Conservation (phyloP, 1,140 invertebrate species). For the Drosophila nigrodunni region DNA sequence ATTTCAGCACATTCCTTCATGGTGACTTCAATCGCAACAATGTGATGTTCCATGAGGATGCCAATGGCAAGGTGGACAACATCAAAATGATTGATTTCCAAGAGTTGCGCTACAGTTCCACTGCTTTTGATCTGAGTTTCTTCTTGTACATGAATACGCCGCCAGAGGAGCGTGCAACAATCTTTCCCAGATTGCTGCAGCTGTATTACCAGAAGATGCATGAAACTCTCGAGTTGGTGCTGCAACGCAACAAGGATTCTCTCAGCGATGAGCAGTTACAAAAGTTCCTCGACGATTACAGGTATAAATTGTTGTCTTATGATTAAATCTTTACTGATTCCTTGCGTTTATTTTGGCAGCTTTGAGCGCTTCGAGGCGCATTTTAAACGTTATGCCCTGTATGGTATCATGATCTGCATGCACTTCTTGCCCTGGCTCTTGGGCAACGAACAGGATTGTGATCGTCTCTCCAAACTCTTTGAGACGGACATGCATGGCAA, state of each 20-base stretch:
- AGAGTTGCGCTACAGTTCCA: constrained; percentile 74
- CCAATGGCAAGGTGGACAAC: constrained; percentile 46
- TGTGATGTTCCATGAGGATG: constrained; percentile 68
- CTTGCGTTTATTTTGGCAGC: constrained; percentile 13
- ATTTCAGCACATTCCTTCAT: constrained; percentile 74
- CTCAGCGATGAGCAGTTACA: constrained; percentile 47
- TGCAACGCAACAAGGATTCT: constrained; percentile 52
- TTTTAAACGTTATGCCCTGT: constrained; percentile 75
- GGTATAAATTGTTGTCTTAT: constrained; percentile 18
- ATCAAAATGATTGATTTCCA: constrained; percentile 81
- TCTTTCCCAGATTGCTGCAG: constrained; percentile 40
- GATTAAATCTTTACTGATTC: too few species aligned
- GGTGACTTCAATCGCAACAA: constrained; percentile 83
- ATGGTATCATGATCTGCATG: constrained; percentile 72
- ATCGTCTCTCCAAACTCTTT: constrained; percentile 62
- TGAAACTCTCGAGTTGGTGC: constrained; percentile 63
- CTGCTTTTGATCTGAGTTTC: constrained; percentile 74
- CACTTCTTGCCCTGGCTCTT: constrained; percentile 80
- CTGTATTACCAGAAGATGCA: constrained; percentile 57
- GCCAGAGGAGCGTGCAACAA: constrained; percentile 17
- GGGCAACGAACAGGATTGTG: constrained; percentile 62
- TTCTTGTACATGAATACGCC: constrained; percentile 80
- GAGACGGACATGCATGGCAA: constrained; percentile 70
- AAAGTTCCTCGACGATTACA: constrained; percentile 53
- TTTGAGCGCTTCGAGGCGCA: constrained; percentile 69